Percentiles rank a stretch among this genome's conserved stretches.
phyloP scores from a whole-genome alignment of 2,113 vertebrate genomes.

The Strigops habroptila region DNA sequence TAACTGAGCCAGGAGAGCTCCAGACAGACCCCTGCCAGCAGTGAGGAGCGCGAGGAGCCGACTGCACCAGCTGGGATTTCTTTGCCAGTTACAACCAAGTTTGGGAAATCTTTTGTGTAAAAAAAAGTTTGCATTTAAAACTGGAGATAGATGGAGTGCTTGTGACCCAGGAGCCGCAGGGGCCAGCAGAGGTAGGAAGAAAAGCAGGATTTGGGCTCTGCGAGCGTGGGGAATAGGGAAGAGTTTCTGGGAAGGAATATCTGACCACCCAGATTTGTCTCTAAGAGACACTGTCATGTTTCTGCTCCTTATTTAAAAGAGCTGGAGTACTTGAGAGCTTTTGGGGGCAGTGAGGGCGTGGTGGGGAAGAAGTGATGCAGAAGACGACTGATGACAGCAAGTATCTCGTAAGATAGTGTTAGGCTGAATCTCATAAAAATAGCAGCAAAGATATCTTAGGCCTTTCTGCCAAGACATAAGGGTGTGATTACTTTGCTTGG shows the following conservation, averaged over 20 bases:
- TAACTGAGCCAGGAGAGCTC: neutral
- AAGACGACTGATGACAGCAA: neutral
- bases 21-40: neutral
- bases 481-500: constrained; percentile 9
- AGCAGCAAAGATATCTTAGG: neutral
- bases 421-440: neutral
- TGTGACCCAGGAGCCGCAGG: neutral
- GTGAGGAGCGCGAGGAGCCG: accelerated
- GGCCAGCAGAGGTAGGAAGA: neutral
- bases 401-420: neutral
- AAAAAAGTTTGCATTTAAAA: neutral
- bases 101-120: neutral
- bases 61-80: neutral
- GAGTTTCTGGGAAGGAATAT: neutral
- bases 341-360: neutral
- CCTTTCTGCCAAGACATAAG: constrained; percentile 13
- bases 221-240: neutral
- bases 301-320: neutral
- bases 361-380: neutral
- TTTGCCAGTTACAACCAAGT: neutral
- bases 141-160: neutral
- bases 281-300: neutral
- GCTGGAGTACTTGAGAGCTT: neutral
- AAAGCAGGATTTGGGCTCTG: neutral
- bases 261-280: neutral